These are phyloP conservation scores for Drosophila jambulina DNA, from an alignment of 1,140 invertebrate species.

Conservation along the genomic window DNA sequence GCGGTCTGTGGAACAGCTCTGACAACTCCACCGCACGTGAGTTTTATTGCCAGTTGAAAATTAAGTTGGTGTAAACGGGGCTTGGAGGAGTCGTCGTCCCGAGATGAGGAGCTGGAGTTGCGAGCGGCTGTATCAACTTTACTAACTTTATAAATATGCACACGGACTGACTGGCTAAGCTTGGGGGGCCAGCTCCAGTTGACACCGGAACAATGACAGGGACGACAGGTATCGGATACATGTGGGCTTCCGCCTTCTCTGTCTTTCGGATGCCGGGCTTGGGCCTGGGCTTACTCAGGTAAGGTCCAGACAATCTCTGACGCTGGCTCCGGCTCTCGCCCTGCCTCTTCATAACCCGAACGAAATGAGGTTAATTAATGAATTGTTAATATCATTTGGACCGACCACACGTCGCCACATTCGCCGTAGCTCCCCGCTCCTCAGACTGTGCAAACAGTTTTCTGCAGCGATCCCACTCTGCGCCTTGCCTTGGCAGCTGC, in stretches of 20 bases:
- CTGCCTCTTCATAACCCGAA: slow-evolving; percentile 69
- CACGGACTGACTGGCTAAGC: slow-evolving; percentile 63
- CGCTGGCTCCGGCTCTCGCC: slow-evolving; percentile 18
- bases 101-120: slow-evolving; percentile 6
- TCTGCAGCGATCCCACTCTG: slow-evolving; percentile 67
- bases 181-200: slow-evolving; percentile 47
- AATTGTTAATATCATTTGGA: slow-evolving; percentile 82
- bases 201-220: slow-evolving; percentile 69
- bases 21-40: slow-evolving; percentile 13
- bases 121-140: slow-evolving; percentile 27
- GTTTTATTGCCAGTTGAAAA: slow-evolving; percentile 60
- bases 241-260: slow-evolving; percentile 1
- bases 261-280: slow-evolving; percentile 14
- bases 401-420: slow-evolving; percentile 78
- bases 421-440: slow-evolving; percentile 31
- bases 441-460: slow-evolving; percentile 62
- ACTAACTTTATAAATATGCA: slow-evolving; percentile 77
- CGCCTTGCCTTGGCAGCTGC: slow-evolving; percentile 79
- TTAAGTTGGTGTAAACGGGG: slow-evolving; percentile 60
- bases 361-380: slow-evolving; percentile 83
- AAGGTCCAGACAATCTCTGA: slow-evolving; percentile 29
- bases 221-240: slow-evolving; percentile 14
- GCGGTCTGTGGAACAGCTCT: not conserved
- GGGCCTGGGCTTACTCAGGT: slow-evolving; percentile 41
- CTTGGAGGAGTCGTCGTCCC: slow-evolving; percentile 2